Evolutionary conservation across 2,113 vertebrate species (phyloP).

Genomic region (Scartelaos histophorus): DNA sequence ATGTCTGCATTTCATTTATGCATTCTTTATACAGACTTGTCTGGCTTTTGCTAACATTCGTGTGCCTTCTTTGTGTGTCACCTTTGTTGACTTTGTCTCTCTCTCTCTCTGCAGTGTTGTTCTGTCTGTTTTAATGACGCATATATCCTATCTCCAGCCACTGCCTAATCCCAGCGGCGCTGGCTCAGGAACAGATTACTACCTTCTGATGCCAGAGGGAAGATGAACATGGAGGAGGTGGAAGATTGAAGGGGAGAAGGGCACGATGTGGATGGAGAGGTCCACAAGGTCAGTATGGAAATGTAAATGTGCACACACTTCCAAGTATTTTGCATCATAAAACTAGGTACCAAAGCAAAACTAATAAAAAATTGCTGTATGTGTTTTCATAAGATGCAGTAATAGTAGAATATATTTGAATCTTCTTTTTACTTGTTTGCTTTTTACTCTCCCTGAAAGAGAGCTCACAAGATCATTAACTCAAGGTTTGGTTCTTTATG

Average conservation of each 20-base stretch:
- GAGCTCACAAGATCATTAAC: not conserved
- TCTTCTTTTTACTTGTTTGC: not conserved
- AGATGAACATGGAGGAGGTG: conserved; percentile 49
- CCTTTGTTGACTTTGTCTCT: conserved; percentile 77
- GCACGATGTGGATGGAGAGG: conserved; percentile 39
- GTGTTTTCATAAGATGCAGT: not conserved
- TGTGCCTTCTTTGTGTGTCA: conserved; percentile 54
- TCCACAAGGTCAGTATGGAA: conserved; percentile 28
- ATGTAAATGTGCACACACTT: conserved; percentile 24
- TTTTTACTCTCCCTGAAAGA: not conserved
- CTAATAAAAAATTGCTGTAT: not conserved
- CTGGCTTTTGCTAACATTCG: conserved; percentile 14
- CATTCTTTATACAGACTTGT: conserved; percentile 22
- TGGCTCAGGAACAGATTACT: conserved; percentile 79
- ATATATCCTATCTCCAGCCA: conserved; percentile 75
- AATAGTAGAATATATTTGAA: not conserved
- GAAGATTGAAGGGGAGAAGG: conserved; percentile 50
- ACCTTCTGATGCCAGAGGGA: conserved; percentile 72
- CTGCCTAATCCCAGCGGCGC: conserved; percentile 78
- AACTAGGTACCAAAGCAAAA: not conserved
- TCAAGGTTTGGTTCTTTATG: not conserved
- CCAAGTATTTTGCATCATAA: conserved; percentile 18
- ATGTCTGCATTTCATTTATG: conserved; percentile 32
- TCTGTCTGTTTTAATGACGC: conserved; percentile 74
- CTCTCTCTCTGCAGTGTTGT: conserved; percentile 50